These are phyloP conservation scores for Megaleporinus macrocephalus DNA, from an alignment of 2,113 vertebrate species.

Conservation along the genomic window DNA sequence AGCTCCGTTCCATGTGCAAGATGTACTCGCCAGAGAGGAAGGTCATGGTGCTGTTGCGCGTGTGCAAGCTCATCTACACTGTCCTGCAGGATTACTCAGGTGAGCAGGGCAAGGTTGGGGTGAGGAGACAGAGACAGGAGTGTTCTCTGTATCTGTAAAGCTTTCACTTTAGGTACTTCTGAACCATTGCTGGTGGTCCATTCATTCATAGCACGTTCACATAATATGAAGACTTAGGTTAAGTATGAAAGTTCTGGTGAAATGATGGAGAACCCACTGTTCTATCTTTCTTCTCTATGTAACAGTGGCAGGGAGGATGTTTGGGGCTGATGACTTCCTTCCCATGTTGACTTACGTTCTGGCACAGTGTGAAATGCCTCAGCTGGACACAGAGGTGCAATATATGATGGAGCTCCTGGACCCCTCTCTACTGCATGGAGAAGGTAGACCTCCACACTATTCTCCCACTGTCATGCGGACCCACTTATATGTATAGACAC, in stretches of 20 bases:
- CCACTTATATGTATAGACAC: too few species aligned
- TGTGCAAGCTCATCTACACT: conserved; percentile 95
- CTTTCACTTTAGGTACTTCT: too few species aligned
- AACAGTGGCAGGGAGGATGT: conserved; percentile 85
- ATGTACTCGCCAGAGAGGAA: conserved; percentile 96
- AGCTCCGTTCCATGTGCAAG: conserved; percentile 90
- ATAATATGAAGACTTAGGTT: too few species aligned
- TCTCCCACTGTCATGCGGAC: neutral
- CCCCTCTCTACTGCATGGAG: conserved; percentile 89
- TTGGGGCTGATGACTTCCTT: conserved; percentile 94
- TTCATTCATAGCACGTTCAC: too few species aligned
- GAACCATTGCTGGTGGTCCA: too few species aligned
- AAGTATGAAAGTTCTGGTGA: too few species aligned
- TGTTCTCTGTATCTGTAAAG: too few species aligned
- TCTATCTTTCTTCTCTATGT: neutral
- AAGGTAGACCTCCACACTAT: conserved; percentile 77
- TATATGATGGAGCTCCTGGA: conserved; percentile 98
- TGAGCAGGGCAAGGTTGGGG: conserved; percentile 56
- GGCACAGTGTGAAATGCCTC: conserved; percentile 93
- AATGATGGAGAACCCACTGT: neutral
- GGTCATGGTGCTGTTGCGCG: conserved; percentile 87
- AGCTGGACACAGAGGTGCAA: conserved; percentile 90
- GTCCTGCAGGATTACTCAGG: conserved; percentile 96
- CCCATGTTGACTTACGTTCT: conserved; percentile 93
- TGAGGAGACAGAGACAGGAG: too few species aligned